Conservation (phyloP, 2,888 invertebrate genomes). For the Papilio protenor region DNA sequence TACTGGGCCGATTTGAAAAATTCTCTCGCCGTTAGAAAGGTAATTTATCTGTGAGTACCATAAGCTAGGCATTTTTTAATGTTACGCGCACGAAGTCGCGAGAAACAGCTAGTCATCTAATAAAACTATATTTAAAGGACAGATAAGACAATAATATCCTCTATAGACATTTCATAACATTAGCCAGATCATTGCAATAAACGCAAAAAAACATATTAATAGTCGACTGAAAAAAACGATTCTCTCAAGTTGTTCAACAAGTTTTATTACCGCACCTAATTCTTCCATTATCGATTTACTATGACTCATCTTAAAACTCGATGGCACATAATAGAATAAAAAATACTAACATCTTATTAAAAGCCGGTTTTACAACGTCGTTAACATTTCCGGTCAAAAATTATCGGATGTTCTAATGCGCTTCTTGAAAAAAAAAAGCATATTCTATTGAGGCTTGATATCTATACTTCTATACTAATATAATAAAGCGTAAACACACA, state of each 20-base stretch:
- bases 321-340: conserved; percentile 21
- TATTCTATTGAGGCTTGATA: not conserved
- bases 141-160: not conserved
- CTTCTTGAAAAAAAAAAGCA: not conserved
- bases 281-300: conserved; percentile 43
- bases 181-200: not conserved
- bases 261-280: conserved; percentile 40
- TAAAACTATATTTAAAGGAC: not conserved
- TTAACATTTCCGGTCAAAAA: conserved; percentile 28
- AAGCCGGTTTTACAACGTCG: conserved; percentile 27
- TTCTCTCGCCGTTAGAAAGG: too few species aligned
- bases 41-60: too few species aligned
- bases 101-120: too few species aligned
- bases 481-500: too few species aligned
- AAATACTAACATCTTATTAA: conserved; percentile 24
- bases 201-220: not conserved
- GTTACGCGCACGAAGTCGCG: too few species aligned
- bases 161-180: not conserved
- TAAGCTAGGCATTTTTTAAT: too few species aligned
- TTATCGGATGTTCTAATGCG: conserved; percentile 14
- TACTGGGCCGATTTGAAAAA: too few species aligned
- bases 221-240: conserved; percentile 15
- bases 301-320: conserved; percentile 42
- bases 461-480: too few species aligned
- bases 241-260: conserved; percentile 21